Percentiles rank a stretch among this genome's conserved stretches.
Conservation (phyloP, 1,140 invertebrate genomes). For the Drosophila punjabiensis region DNA sequence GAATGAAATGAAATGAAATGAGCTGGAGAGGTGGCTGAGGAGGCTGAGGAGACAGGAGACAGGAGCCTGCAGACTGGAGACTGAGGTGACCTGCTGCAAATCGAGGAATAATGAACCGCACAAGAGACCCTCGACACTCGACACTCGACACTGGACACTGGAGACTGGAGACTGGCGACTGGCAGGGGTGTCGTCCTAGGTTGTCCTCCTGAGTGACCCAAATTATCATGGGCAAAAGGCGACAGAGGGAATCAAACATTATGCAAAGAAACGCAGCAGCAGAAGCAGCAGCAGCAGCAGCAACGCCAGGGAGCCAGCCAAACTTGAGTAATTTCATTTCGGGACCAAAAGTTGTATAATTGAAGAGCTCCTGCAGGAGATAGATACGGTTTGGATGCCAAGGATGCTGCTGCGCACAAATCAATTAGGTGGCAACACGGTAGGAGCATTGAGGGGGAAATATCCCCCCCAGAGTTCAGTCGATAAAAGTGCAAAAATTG, state of each 20-base stretch:
- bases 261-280: slow-evolving; percentile 13
- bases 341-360: slow-evolving; percentile 59
- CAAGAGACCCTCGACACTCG: slow-evolving; percentile 11
- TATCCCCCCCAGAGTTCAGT: neutral
- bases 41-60: too few species aligned
- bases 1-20: slow-evolving; percentile 5
- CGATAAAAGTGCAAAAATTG: slow-evolving; percentile 55
- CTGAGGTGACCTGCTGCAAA: slow-evolving; percentile 50
- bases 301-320: slow-evolving; percentile 6
- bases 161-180: neutral
- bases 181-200: neutral
- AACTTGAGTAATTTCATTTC: slow-evolving; percentile 62
- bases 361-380: slow-evolving; percentile 55
- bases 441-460: neutral
- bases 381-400: slow-evolving; percentile 5
- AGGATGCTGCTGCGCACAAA: slow-evolving; percentile 35
- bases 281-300: neutral
- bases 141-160: neutral
- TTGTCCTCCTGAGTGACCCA: slow-evolving; percentile 38
- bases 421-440: slow-evolving; percentile 57
- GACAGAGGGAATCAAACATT: slow-evolving; percentile 42
- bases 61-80: neutral
- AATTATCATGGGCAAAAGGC: slow-evolving; percentile 36
- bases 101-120: slow-evolving; percentile 61
- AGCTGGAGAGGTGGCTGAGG: slow-evolving; percentile 6